Evolutionary conservation across 2,113 vertebrate species (phyloP).

Genomic region (Microtus montanus): DNA sequence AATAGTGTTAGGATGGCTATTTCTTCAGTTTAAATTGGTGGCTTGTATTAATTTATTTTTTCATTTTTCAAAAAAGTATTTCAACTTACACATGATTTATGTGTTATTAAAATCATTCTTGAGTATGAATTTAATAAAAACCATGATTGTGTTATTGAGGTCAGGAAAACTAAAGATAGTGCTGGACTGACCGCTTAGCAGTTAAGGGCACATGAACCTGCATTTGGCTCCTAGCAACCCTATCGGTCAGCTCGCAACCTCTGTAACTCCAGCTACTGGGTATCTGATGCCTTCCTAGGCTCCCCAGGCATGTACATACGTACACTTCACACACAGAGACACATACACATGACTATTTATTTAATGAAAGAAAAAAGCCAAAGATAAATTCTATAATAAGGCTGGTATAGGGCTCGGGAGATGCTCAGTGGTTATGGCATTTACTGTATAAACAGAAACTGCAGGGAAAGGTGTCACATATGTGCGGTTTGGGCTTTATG

Average conservation of each 20-base stretch:
- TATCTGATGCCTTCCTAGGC: background rate
- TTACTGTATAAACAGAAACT: background rate
- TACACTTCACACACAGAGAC: background rate
- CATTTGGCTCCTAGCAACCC: background rate
- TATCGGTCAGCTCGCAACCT: background rate
- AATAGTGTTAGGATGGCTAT: fast-evolving
- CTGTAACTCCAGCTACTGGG: background rate
- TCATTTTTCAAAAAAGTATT: background rate
- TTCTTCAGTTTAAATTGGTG: background rate
- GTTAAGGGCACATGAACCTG: background rate
- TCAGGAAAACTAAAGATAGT: background rate
- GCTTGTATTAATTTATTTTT: background rate
- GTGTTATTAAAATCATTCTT: background rate
- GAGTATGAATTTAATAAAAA: background rate
- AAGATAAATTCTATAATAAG: background rate
- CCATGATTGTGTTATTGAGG: background rate
- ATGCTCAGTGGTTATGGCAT: background rate
- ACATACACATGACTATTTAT: background rate
- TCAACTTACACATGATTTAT: background rate
- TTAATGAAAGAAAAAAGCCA: background rate
- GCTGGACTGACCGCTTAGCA: too few relatives aligned
- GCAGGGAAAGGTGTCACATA: too few relatives aligned
- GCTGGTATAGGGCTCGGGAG: background rate
- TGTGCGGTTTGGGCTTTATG: background rate
- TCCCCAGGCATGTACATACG: background rate